Base-by-base conservation (phyloP, 2,113 vertebrate species). In the Neodon shergylaensis region DNA sequence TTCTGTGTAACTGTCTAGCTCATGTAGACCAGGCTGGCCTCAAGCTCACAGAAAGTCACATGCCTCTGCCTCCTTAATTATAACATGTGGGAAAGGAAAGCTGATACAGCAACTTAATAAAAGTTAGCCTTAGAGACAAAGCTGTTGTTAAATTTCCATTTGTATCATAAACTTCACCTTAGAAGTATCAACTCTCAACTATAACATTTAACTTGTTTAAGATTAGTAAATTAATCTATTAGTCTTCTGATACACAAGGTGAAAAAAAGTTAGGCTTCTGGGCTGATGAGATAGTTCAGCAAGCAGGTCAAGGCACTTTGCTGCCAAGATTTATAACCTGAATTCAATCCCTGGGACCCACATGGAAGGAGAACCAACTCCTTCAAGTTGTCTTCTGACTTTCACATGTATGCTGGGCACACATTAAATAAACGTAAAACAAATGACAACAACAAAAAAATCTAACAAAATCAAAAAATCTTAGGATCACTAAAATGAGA, bases 401-500 rank as follows among this genome's bases (percentile, higher is more conserved):
- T 83, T 9, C 26, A 65, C 49, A 65, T 63, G 39, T 14, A 65
- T 65, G 8, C 39, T 65, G 26, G 14, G 58, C 58, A 84, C 14
- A 31, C 39, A 65, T 39, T 61, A 82, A 82, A 84, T 44, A n/a
- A 39, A 61, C 17, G 8, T 84, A 84, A 84, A 26, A 28, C 39
- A 63, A 44, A 44, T 3, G 1, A 44, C 26, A 76, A 39, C 68
- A 70, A 26, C 11, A 22, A 21, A n/a, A n/a, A 42, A 73, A 42
- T 4, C 5, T 24, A 28, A 84, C 22, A 65, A 84, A 44, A 65
- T 17, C 3, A 1, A 44, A 65, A 84, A 42, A 21, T 76, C 26
- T 74, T 61, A 68, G n/a, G 66, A 26, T 44, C 21, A 93, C 28
- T 93, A 39, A 97, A 96, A 94, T 82, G 42, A 81, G 92, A 31